Conservation (phyloP, 2,888 invertebrate genomes). For the Rotaria sp. region DNA sequence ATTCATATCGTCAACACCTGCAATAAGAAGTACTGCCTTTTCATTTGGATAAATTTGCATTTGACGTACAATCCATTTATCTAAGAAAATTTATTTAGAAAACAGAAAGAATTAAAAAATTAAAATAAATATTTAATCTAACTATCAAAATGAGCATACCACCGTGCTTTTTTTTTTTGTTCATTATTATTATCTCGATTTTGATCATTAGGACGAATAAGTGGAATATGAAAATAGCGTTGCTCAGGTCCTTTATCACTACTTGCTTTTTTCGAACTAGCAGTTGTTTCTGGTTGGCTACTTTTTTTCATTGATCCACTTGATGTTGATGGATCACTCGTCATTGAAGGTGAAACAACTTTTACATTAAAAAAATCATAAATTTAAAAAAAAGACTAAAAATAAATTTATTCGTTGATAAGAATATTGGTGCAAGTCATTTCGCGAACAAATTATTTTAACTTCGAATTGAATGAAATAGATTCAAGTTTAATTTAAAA, state of each 20-base stretch:
- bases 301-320: background rate
- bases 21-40: conserved; percentile 75
- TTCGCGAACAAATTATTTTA: no score
- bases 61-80: conserved; percentile 88
- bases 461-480: no score
- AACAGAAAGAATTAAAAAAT: no score
- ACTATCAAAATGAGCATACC: conserved; percentile 90
- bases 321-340: no score
- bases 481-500: no score
- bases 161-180: conserved; percentile 63
- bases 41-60: conserved; percentile 93
- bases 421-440: no score
- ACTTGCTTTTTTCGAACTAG: background rate
- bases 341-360: no score
- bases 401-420: no score
- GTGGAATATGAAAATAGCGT: conserved; percentile 89
- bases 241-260: conserved; percentile 53
- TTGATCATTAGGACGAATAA: conserved; percentile 58
- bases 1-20: conserved; percentile 95
- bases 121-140: no score
- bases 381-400: no score
- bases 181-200: background rate
- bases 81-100: background rate
- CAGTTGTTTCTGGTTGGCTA: background rate
- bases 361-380: no score